These are phyloP conservation scores for Macrocentrus cingulum DNA, from an alignment of 1,140 invertebrate genomes.

Conservation along the genomic window DNA sequence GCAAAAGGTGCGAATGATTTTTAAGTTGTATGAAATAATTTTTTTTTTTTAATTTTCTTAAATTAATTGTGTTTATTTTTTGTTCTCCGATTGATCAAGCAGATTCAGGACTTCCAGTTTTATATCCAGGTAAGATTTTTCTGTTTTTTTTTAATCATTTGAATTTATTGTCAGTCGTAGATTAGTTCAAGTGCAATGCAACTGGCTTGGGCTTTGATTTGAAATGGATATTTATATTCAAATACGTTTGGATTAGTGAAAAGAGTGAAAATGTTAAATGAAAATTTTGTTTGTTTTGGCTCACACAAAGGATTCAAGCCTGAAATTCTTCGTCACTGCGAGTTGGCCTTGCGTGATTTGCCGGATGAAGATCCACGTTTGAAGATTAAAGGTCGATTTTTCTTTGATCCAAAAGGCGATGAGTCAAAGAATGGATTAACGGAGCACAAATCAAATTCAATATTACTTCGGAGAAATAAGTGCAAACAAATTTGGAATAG, in stretches of 20 bases:
- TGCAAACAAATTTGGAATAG: conserved; percentile 47
- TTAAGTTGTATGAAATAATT: neutral
- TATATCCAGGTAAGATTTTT: conserved; percentile 53
- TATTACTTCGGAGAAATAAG: conserved; percentile 44
- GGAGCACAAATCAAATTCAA: conserved; percentile 44
- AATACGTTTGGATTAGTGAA: conserved; percentile 2
- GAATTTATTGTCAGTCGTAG: neutral
- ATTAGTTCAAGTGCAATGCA: too few species aligned
- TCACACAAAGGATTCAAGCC: conserved; percentile 52
- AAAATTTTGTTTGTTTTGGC: conserved; percentile 31
- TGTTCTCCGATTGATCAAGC: conserved; percentile 23
- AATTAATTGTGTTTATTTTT: neutral
- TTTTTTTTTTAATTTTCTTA: neutral
- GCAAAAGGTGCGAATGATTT: conserved; percentile 49
- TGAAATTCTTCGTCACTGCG: conserved; percentile 53
- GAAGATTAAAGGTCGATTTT: conserved; percentile 55
- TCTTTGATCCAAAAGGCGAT: conserved; percentile 47
- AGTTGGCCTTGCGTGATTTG: conserved; percentile 48
- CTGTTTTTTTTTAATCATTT: conserved; percentile 4
- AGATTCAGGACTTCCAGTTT: conserved; percentile 47
- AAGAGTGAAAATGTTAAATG: conserved; percentile 8
- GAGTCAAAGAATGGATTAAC: conserved; percentile 24
- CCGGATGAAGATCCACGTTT: conserved; percentile 54
- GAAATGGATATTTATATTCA: too few species aligned
- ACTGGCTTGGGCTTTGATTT: too few species aligned